Evolutionary conservation across 2,797 vertebrate genomes (phyloP).

Genomic region (Margarornis squamiger): DNA sequence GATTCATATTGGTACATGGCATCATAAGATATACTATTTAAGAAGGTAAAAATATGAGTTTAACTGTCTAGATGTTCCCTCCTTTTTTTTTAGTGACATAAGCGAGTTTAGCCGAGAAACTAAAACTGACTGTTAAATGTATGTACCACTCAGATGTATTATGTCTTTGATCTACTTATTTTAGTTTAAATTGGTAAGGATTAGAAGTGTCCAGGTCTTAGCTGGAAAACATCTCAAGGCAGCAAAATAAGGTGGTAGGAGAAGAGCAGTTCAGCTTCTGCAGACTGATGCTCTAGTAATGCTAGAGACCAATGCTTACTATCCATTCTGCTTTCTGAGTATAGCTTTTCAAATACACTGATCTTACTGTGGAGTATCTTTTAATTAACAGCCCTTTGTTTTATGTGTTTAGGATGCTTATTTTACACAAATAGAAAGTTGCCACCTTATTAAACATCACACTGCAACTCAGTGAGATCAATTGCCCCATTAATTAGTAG

Average conservation of each 20-base stretch:
- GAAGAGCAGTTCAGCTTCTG: not conserved
- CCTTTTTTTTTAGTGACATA: not conserved
- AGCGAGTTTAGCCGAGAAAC: not conserved
- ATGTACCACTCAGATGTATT: not conserved
- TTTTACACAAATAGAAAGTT: not conserved
- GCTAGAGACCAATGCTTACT: not conserved
- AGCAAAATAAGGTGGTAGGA: not conserved
- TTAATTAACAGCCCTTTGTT: not conserved
- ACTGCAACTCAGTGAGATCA: not conserved
- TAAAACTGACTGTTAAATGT: not conserved
- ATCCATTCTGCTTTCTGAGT: not conserved
- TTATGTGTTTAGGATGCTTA: not conserved
- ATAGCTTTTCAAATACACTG: not conserved
- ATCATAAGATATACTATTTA: not conserved
- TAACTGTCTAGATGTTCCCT: not conserved
- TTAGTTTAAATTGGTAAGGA: not conserved
- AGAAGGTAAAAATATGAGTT: not conserved
- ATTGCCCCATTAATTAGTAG: not conserved
- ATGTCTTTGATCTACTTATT: not conserved
- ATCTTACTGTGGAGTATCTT: not conserved
- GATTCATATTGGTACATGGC: not conserved
- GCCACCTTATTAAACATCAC: not conserved
- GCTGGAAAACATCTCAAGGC: not conserved
- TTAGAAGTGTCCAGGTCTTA: not conserved
- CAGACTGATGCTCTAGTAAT: not conserved